These are phyloP conservation scores for Carettochelys insculpta DNA, from an alignment of 2,113 vertebrate species.

Conservation along the genomic window DNA sequence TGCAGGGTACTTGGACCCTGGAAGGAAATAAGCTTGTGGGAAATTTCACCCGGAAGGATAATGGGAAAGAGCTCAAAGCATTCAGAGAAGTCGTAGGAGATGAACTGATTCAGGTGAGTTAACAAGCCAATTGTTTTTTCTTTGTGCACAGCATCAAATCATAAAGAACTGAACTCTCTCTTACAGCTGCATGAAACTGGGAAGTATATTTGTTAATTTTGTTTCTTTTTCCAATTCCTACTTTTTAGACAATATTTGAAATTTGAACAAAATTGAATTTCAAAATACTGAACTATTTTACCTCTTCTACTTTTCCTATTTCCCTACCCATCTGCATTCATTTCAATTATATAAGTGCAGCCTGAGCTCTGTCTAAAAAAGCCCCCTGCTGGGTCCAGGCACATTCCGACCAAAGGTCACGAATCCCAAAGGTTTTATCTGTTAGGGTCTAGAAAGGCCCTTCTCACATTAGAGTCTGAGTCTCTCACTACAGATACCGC, in stretches of 20 bases:
- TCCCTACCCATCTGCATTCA: not conserved
- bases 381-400: accelerated
- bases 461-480: not conserved
- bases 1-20: conserved; percentile 83
- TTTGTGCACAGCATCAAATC: not conserved
- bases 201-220: not conserved
- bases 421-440: not conserved
- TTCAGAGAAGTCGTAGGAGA: conserved; percentile 76
- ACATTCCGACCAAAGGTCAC: not conserved
- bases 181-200: not conserved
- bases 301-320: not conserved
- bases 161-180: not conserved
- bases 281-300: not conserved
- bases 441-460: not conserved
- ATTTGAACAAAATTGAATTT: not conserved
- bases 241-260: not conserved
- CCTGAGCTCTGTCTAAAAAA: not conserved
- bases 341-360: not conserved
- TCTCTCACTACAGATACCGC: not conserved
- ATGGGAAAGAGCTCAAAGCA: conserved; percentile 81
- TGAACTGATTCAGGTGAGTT: conserved; percentile 88
- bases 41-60: conserved; percentile 86
- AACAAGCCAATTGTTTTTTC: not conserved
- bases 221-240: not conserved
- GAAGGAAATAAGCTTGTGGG: conserved; percentile 83